phyloP scores from a whole-genome alignment of 1,140 invertebrate species.

The Drosophila repletoides region DNA sequence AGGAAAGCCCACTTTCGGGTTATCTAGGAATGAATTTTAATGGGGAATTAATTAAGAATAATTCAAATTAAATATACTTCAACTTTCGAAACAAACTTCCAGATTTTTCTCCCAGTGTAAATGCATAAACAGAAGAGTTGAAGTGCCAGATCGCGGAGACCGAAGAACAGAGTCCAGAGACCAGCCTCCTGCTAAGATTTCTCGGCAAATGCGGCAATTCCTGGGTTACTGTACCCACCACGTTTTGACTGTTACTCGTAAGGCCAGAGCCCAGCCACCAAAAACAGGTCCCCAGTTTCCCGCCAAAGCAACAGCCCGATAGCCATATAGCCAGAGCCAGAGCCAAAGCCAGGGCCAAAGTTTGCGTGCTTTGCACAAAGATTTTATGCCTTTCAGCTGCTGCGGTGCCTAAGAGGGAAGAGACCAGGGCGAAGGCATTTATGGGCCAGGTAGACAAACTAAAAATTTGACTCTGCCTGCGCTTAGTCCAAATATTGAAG shows the following conservation, averaged over 20 bases:
- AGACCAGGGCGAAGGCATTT: conserved; percentile 20
- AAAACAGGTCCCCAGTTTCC: too few relatives aligned
- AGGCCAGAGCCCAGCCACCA: conserved; percentile 20
- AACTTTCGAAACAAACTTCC: too few relatives aligned
- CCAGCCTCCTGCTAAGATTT: conserved; percentile 29
- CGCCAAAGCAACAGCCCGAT: conserved; percentile 16
- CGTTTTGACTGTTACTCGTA: conserved; percentile 16
- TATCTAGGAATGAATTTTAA: too few relatives aligned
- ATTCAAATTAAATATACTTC: too few relatives aligned
- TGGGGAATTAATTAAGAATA: too few relatives aligned
- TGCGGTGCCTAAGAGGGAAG: conserved; percentile 1
- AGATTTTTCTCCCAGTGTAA: too few relatives aligned
- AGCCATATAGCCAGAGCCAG: too few relatives aligned
- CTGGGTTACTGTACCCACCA: conserved; percentile 65
- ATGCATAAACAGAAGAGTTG: conserved; percentile 71
- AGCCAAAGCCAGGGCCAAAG: conserved; percentile 68
- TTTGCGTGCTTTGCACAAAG: conserved; percentile 74
- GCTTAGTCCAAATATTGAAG: not conserved
- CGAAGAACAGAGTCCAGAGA: conserved; percentile 15
- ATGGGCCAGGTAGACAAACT: conserved; percentile 28
- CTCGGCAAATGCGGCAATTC: conserved; percentile 9
- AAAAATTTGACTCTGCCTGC: conserved; percentile 10
- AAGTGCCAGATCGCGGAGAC: conserved; percentile 54
- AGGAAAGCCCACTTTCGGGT: too few relatives aligned
- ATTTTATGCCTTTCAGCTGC: conserved; percentile 44